Evolutionary conservation across 2,113 vertebrate species (phyloP).

Genomic region (Stegostoma tigrinum): DNA sequence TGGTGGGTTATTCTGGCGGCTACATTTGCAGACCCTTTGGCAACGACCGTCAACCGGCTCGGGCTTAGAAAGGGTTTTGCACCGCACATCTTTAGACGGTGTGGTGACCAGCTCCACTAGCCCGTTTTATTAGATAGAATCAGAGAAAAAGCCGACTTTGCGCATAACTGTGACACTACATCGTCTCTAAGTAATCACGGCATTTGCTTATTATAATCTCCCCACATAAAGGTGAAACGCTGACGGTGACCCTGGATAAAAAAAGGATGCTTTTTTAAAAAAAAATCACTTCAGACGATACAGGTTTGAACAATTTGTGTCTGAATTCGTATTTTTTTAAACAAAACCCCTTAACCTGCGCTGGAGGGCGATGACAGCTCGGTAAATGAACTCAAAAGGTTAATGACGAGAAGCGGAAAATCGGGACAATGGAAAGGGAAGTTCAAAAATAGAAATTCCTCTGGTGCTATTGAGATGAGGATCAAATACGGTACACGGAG

Average conservation of each 20-base stretch:
- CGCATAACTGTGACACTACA: neutral
- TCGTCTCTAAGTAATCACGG: neutral
- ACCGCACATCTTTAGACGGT: neutral
- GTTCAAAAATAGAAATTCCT: conserved; percentile 25
- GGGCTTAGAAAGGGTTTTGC: neutral
- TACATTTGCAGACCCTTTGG: neutral
- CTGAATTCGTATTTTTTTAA: too few species aligned
- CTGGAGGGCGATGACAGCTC: neutral
- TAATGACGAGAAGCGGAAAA: neutral
- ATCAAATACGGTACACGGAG: neutral
- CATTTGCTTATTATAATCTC: neutral
- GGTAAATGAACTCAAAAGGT: conserved; percentile 24
- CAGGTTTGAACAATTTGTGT: conserved; percentile 14
- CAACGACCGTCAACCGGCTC: neutral
- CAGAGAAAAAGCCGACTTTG: neutral
- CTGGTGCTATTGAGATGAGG: neutral
- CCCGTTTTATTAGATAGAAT: neutral
- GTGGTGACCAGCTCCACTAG: neutral
- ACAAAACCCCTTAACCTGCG: neutral
- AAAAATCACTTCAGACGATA: neutral
- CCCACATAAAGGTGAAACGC: neutral
- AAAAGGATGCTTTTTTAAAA: too few species aligned
- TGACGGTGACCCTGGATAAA: neutral
- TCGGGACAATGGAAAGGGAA: conserved; percentile 3
- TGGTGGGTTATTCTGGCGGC: neutral